These are phyloP conservation scores for Steinernema feltiae DNA, from an alignment of 1,140 invertebrate species.

Conservation along the genomic window DNA sequence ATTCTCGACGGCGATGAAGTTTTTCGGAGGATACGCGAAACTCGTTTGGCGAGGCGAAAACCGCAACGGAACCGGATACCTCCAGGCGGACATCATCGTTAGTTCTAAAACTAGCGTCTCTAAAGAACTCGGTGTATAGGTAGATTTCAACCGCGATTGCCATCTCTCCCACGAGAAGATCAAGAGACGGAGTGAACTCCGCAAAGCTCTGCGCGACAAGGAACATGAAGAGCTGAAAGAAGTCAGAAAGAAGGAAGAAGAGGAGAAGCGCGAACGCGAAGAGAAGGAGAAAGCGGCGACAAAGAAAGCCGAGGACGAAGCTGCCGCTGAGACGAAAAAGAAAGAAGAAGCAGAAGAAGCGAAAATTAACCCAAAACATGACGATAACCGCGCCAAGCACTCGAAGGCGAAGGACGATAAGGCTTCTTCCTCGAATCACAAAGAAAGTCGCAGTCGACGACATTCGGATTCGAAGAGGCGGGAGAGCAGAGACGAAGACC, in stretches of 20 bases:
- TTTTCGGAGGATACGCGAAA: constrained; percentile 1
- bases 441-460: neutral
- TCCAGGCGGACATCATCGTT: neutral
- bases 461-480: neutral
- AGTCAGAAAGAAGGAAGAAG: neutral
- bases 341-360: neutral
- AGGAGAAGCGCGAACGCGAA: neutral
- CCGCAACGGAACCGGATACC: neutral
- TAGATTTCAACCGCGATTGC: constrained; percentile 6
- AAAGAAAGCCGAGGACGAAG: neutral
- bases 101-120: neutral
- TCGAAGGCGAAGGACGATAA: neutral
- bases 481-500: neutral
- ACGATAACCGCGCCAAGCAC: neutral
- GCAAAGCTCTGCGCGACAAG: neutral
- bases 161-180: neutral
- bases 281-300: neutral
- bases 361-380: neutral
- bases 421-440: neutral
- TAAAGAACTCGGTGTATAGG: neutral
- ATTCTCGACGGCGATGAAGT: constrained; percentile 4
- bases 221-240: neutral
- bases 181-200: neutral
- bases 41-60: neutral
- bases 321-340: neutral